These are phyloP conservation scores for mouse (Mus musculus) DNA, from an alignment of 2,113 vertebrate species.

Conservation along the genomic window DNA sequence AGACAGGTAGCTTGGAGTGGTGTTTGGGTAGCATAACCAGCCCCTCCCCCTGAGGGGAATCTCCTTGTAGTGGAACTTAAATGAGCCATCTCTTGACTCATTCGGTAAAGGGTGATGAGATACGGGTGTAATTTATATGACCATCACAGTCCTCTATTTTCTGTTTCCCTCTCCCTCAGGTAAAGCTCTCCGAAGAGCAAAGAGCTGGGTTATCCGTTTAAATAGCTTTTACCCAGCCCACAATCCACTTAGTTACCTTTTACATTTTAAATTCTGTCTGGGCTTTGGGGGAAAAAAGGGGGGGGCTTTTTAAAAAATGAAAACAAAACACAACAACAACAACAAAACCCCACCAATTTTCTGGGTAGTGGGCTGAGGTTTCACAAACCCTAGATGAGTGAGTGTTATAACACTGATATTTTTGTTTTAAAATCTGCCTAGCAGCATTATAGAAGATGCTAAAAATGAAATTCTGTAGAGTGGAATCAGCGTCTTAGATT, in stretches of 20 bases:
- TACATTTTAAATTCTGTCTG: neutral
- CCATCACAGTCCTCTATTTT: neutral
- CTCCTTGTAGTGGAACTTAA: constrained; percentile 58
- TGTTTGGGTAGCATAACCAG: neutral
- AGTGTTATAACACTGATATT: neutral
- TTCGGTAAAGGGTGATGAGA: neutral
- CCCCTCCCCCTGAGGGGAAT: neutral
- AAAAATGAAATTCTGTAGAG: constrained; percentile 26
- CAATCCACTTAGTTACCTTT: neutral
- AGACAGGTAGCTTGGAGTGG: neutral
- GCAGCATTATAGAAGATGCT: neutral
- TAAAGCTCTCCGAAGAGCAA: neutral
- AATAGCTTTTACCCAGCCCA: constrained; percentile 38
- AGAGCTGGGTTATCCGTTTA: constrained; percentile 35
- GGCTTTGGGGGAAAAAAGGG: neutral
- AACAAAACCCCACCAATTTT: neutral
- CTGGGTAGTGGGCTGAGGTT: neutral
- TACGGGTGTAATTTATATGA: neutral
- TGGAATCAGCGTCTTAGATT: constrained; percentile 18
- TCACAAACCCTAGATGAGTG: neutral
- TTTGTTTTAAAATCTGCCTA: constrained; percentile 19
- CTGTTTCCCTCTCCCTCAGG: neutral
- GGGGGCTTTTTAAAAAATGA: no score
- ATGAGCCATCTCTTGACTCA: constrained; percentile 8
- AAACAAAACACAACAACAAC: no score